Percentiles rank a stretch among this genome's conserved stretches.
Conservation (phyloP, 37 sponge, comb jelly and placozoan genomes). For the Bolinopsis microptera region DNA sequence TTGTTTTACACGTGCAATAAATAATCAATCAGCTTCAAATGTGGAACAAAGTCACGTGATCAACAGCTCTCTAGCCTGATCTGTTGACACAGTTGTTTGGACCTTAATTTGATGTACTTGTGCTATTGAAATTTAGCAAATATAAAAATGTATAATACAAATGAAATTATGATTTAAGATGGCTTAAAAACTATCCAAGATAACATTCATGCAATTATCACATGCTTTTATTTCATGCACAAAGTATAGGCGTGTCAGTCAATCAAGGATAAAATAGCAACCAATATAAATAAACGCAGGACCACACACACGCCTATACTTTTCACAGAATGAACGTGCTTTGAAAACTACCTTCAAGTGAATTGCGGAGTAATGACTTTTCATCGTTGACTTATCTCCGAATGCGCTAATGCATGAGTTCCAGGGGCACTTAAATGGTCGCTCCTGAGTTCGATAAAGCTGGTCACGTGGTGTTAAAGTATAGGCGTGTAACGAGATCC, state of each 20-base stretch:
- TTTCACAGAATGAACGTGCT: background rate
- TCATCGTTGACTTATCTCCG: slow-evolving; percentile 65
- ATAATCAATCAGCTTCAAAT: too few relatives aligned
- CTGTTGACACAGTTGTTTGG: too few relatives aligned
- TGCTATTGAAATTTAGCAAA: too few relatives aligned
- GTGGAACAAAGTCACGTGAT: too few relatives aligned
- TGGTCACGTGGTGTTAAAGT: background rate
- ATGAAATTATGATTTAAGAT: too few relatives aligned
- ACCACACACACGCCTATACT: slow-evolving; percentile 11
- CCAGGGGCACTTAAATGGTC: slow-evolving; percentile 63
- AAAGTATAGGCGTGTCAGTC: slow-evolving; percentile 28
- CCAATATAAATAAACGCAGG: background rate
- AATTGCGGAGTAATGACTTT: slow-evolving; percentile 65
- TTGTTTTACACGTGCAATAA: too few relatives aligned
- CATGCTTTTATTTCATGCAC: slow-evolving; percentile 8
- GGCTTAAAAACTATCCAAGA: too few relatives aligned
- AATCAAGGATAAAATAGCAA: background rate
- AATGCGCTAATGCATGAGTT: slow-evolving; percentile 61
- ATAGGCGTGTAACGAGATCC: background rate
- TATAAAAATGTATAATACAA: too few relatives aligned
- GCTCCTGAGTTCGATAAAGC: slow-evolving; percentile 38
- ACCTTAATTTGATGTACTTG: too few relatives aligned
- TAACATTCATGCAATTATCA: background rate
- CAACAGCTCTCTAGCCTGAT: too few relatives aligned
- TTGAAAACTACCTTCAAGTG: slow-evolving; percentile 36